phyloP scores from a whole-genome alignment of 2,797 vertebrate species.

The Microcaecilia unicolor region DNA sequence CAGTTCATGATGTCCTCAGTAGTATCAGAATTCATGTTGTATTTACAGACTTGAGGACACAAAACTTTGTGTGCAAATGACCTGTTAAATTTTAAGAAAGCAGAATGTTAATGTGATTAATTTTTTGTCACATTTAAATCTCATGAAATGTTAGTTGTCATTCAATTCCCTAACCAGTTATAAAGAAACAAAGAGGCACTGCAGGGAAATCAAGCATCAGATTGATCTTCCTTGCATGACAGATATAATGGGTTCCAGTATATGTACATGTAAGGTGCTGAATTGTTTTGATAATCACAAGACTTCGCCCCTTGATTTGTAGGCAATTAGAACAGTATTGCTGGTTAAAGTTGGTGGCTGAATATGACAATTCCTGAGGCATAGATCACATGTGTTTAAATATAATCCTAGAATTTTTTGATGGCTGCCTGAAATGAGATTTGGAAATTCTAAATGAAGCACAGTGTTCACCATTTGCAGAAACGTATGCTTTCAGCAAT shows the following conservation, averaged over 20 bases:
- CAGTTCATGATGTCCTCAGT: slow-evolving; percentile 13
- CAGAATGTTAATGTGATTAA: slow-evolving; percentile 55
- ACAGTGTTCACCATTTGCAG: slow-evolving; percentile 7
- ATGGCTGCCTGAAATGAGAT: slow-evolving; percentile 6
- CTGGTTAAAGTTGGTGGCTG: slow-evolving; percentile 16
- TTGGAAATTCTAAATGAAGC: slow-evolving; percentile 14
- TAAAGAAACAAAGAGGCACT: slow-evolving; percentile 40
- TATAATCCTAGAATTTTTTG: too few relatives aligned
- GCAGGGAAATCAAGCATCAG: slow-evolving; percentile 35
- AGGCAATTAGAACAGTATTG: slow-evolving; percentile 21
- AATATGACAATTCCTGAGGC: slow-evolving; percentile 7
- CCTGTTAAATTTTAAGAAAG: slow-evolving; percentile 44
- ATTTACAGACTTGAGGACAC: slow-evolving; percentile 35
- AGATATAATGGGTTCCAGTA: slow-evolving; percentile 37
- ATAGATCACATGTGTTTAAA: background rate
- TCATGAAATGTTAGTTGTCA: slow-evolving; percentile 58
- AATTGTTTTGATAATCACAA: slow-evolving; percentile 21
- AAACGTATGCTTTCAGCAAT: slow-evolving; percentile 4
- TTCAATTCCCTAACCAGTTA: slow-evolving; percentile 40
- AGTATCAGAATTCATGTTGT: slow-evolving; percentile 40
- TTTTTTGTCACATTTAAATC: slow-evolving; percentile 50
- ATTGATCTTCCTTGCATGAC: slow-evolving; percentile 40
- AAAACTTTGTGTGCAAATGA: slow-evolving; percentile 55
- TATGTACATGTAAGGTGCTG: slow-evolving; percentile 23
- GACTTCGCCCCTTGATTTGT: slow-evolving; percentile 4